Percentiles rank a stretch among this genome's conserved stretches.
phyloP scores from a whole-genome alignment of 1,140 invertebrate species.

The Drosophila gunungcola region DNA sequence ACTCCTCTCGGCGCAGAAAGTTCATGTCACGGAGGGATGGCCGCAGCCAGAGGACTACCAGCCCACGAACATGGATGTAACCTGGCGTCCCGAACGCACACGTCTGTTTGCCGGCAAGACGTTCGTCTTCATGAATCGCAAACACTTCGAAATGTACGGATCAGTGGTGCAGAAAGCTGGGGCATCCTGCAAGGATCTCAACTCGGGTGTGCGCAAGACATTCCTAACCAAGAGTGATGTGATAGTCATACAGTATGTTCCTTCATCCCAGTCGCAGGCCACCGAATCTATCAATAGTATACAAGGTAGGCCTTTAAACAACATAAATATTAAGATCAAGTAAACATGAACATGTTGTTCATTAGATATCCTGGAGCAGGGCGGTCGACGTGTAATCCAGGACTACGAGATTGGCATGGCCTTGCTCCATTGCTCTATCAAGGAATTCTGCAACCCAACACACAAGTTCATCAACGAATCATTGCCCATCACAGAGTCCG shows the following conservation, averaged over 20 bases:
- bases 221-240: constrained; percentile 85
- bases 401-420: constrained; percentile 89
- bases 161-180: constrained; percentile 84
- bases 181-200: constrained; percentile 84
- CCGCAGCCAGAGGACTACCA: constrained; percentile 86
- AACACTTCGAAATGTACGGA: constrained; percentile 87
- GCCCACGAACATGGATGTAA: constrained; percentile 85
- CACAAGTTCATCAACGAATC: constrained; percentile 84
- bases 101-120: constrained; percentile 87
- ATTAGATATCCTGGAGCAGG: constrained; percentile 85
- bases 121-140: constrained; percentile 87
- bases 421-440: constrained; percentile 87
- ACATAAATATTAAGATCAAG: constrained; percentile 25
- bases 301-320: constrained; percentile 73
- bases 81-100: constrained; percentile 85
- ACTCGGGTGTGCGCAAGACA: constrained; percentile 85
- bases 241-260: constrained; percentile 86
- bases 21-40: constrained; percentile 70
- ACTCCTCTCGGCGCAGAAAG: constrained; percentile 83
- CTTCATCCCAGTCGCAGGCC: constrained; percentile 84
- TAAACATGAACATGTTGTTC: background rate
- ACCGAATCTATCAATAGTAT: constrained; percentile 85
- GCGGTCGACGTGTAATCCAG: constrained; percentile 86
- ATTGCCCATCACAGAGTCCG: constrained; percentile 56
- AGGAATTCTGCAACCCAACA: constrained; percentile 88